Percentiles rank a stretch among this genome's conserved stretches.
Conservation (phyloP, 2,888 invertebrate species). For the Smittia aterrima region DNA sequence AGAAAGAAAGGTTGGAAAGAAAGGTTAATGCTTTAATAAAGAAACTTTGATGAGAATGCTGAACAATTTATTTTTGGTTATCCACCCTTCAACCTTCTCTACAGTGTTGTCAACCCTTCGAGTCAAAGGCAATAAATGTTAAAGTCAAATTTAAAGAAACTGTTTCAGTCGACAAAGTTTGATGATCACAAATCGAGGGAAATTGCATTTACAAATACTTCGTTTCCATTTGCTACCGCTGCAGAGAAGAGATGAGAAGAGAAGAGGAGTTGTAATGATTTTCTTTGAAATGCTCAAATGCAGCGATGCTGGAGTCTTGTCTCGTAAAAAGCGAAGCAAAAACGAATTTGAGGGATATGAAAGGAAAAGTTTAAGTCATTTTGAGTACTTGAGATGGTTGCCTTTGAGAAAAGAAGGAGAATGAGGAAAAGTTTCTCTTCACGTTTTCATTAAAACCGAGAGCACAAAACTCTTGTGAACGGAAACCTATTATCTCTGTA, state of each 20-base stretch:
- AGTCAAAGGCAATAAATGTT: no score
- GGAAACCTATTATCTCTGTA: slow-evolving; percentile 37
- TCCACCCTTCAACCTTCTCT: no score
- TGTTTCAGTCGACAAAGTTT: no score
- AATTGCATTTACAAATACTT: no score
- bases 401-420: neutral
- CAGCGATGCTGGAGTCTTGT: neutral
- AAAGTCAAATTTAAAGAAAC: no score
- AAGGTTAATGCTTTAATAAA: neutral
- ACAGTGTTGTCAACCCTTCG: no score
- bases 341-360: neutral
- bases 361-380: slow-evolving; percentile 11
- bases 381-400: neutral
- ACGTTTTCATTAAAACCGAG: neutral
- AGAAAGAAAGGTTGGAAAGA: slow-evolving; percentile 42
- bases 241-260: no score
- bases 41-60: neutral
- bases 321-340: neutral
- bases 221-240: no score
- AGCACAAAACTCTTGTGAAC: slow-evolving; percentile 5
- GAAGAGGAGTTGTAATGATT: neutral
- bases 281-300: neutral
- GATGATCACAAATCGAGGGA: no score
- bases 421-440: slow-evolving; percentile 6
- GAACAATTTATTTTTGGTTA: no score